Evolutionary conservation across 2,797 vertebrate genomes (phyloP).

Genomic region (Leontocebus nigricollis): DNA sequence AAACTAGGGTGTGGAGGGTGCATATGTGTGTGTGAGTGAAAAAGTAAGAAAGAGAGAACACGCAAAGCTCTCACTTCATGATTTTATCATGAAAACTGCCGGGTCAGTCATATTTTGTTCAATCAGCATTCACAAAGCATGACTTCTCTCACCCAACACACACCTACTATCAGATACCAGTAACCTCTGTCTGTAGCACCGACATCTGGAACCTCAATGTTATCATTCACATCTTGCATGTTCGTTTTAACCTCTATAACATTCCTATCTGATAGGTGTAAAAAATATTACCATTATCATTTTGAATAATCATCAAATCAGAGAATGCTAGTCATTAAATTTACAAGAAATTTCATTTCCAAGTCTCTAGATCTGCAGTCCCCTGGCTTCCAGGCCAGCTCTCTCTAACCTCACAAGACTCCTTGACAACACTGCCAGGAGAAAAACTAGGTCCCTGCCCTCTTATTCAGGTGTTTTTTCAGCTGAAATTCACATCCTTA

Average conservation of each 20-base stretch:
- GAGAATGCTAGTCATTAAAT: slow-evolving; percentile 13
- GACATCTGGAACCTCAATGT: neutral
- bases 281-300: slow-evolving; percentile 20
- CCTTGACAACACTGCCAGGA: neutral
- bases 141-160: neutral
- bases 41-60: neutral
- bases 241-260: slow-evolving; percentile 45
- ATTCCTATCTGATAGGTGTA: neutral
- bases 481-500: neutral
- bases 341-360: neutral
- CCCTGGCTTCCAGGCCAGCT: neutral
- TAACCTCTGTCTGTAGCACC: neutral
- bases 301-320: slow-evolving; percentile 53
- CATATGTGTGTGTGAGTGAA: neutral
- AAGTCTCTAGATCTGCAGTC: neutral
- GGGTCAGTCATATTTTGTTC: neutral
- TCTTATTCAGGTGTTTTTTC: neutral
- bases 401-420: neutral
- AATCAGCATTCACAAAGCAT: neutral
- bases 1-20: neutral
- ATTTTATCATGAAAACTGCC: neutral
- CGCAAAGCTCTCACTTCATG: neutral
- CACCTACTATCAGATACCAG: neutral
- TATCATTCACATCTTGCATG: neutral
- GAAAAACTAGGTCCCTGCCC: neutral